A percentile compares a stretch with the other conserved stretches of the same genome.
Conservation (phyloP, 2,113 vertebrate species). For the Phocoena phocoena region DNA sequence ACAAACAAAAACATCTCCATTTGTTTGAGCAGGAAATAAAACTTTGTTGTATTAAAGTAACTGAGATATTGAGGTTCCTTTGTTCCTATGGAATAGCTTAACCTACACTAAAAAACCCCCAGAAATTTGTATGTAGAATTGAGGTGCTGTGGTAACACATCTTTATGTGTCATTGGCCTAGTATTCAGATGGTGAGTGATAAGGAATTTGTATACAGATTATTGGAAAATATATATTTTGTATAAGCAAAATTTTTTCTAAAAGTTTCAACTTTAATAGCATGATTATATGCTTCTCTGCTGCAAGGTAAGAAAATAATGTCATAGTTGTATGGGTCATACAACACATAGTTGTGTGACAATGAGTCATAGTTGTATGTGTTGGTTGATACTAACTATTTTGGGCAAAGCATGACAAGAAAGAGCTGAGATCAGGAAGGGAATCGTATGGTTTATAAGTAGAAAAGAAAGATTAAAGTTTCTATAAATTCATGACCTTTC, state of each 20-base stretch:
- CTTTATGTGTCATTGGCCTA: not conserved
- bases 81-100: not conserved
- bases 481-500: not conserved
- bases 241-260: not conserved
- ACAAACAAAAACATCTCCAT: not conserved
- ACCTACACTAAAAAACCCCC: not conserved
- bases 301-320: not conserved
- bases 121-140: not conserved
- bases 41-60: not conserved
- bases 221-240: not conserved
- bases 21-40: not conserved
- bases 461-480: not conserved
- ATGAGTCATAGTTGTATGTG: not conserved
- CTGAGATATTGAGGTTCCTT: not conserved
- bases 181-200: not conserved
- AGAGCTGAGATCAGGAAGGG: not conserved
- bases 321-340: not conserved
- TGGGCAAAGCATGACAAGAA: not conserved
- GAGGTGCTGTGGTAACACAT: not conserved
- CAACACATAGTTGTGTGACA: too few relatives aligned
- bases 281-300: not conserved
- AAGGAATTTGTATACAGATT: not conserved
- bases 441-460: not conserved
- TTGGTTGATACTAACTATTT: not conserved
- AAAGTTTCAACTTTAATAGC: not conserved